Evolutionary conservation across 2,113 vertebrate genomes (phyloP), one percentile per base, ranked within the genome.

Genomic region (Petromus typicus): DNA sequence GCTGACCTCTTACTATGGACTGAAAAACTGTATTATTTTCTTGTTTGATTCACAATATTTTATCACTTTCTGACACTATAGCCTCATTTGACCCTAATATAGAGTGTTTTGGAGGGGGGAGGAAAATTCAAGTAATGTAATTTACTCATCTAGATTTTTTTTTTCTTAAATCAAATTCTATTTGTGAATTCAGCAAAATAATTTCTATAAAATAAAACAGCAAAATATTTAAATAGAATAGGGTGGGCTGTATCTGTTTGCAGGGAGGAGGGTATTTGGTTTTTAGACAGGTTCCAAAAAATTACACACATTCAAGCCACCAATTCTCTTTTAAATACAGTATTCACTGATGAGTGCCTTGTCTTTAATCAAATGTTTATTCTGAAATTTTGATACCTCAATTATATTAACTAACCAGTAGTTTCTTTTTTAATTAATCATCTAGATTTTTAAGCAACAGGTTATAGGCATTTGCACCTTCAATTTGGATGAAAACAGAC

Each of bases 131-230:
- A 30, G 37, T n/a, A 66, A 23, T 40, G 13, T 64, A 59, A 10
- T 12, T 75, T 48, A 32, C 59, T 57, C 22, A 27, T 18, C 30
- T 71, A 71, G 16, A 56, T 43, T 82, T n/a, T n/a, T n/a, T 99
- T 99, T 99, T 99, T 99, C 99, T 99, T 99, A 99, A 99, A 99
- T 99, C 99, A 99, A 99, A 99, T 99, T 99, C 99, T 99, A 99
- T 99, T 99, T 99, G 99, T 99, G 99, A 99, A 99, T 99, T 99
- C 99, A 99, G 99, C 99, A 99, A 99, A 99, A 99, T 99, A 99
- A 99, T 99, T 99, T 99, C 99, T 99, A 99, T 99, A 99, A 99
- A 99, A 99, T 99, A 99, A 99, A 99, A 99, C 99, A 99, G 99
- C 99, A 99, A 99, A 99, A 99, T 99, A 99, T 99, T 99, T 99